phyloP scores from a whole-genome alignment of 2,888 invertebrate species.

The Pedicia rivosa region DNA sequence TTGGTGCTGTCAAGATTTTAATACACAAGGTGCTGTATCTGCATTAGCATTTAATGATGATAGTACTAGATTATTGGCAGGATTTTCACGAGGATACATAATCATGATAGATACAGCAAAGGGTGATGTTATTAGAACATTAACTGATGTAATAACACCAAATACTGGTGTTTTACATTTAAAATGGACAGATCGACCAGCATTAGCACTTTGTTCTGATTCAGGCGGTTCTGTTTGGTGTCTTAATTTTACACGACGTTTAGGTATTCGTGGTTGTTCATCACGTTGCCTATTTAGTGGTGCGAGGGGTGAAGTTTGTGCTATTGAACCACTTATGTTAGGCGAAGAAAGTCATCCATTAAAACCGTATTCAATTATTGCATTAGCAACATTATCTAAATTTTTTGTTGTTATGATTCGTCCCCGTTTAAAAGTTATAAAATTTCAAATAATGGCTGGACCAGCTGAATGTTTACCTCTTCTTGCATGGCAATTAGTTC shows the following conservation, averaged over 20 bases:
- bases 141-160: constrained; percentile 68
- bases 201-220: constrained; percentile 69
- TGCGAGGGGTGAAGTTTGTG: constrained; percentile 85
- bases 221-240: constrained; percentile 94
- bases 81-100: constrained; percentile 63
- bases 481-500: constrained; percentile 82
- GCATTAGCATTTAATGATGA: constrained; percentile 78
- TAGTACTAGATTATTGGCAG: constrained; percentile 68
- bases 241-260: constrained; percentile 69
- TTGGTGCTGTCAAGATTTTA: constrained; percentile 58
- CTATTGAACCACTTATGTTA: constrained; percentile 46
- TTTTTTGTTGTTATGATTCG: constrained; percentile 62
- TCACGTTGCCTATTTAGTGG: constrained; percentile 94
- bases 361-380: constrained; percentile 62
- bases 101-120: constrained; percentile 76
- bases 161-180: constrained; percentile 67
- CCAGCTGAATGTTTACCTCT: constrained; percentile 70
- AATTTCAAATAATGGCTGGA: constrained; percentile 59
- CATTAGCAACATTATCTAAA: constrained; percentile 82
- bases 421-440: constrained; percentile 60
- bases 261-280: constrained; percentile 77
- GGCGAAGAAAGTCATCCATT: constrained; percentile 42
- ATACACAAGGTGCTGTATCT: constrained; percentile 61
- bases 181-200: constrained; percentile 47
- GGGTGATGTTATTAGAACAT: constrained; percentile 58